Evolutionary conservation across 64 coral and sea anemone genomes (phyloP).

Genomic region (Trachythela sp.): DNA sequence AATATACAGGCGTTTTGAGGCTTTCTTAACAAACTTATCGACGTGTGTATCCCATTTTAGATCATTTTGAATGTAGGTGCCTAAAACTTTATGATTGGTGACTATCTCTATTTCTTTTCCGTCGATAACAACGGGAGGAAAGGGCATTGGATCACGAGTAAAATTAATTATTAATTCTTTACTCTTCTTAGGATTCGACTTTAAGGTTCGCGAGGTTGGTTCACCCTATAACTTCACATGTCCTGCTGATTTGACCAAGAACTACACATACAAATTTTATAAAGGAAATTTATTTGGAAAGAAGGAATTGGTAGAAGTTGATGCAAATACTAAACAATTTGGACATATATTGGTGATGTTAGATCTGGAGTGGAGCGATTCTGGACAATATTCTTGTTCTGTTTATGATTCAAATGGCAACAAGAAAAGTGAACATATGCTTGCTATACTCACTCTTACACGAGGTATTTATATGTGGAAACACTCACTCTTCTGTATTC

Average conservation of each 20-base stretch:
- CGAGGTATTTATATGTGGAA: background rate
- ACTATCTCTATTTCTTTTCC: too few species aligned
- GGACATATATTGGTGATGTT: background rate
- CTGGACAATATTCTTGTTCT: background rate
- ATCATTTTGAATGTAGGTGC: too few species aligned
- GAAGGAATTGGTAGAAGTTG: background rate
- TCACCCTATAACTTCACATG: background rate
- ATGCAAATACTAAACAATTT: background rate
- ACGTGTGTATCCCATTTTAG: too few species aligned
- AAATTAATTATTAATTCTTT: too few species aligned
- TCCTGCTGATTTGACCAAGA: background rate
- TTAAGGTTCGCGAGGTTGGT: background rate
- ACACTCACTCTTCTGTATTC: too few species aligned
- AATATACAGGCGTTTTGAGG: too few species aligned
- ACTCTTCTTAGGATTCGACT: too few species aligned
- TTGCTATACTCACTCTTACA: background rate
- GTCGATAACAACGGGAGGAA: too few species aligned
- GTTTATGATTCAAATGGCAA: background rate
- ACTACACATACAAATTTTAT: background rate
- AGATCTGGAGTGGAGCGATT: background rate
- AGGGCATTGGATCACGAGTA: too few species aligned
- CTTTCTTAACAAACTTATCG: too few species aligned
- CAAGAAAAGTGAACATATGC: background rate
- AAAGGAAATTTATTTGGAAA: background rate
- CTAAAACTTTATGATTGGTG: too few species aligned